Percentiles rank a stretch among this genome's conserved stretches.
phyloP scores from a whole-genome alignment of 2,888 invertebrate species.

The Erannis defoliaria region DNA sequence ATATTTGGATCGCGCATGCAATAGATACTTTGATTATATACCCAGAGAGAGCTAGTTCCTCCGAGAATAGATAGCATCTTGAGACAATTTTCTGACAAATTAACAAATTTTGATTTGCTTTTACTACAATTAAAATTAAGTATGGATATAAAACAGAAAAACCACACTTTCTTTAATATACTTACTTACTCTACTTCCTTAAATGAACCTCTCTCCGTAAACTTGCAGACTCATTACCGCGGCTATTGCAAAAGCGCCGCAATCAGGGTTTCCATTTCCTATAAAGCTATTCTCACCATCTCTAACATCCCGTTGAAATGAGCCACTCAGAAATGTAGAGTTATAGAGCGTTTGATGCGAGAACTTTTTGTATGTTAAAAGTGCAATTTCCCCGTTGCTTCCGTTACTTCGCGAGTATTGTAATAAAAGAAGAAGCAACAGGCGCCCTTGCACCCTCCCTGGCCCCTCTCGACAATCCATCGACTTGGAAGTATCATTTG shows the following conservation, averaged over 20 bases:
- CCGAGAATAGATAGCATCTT: no score
- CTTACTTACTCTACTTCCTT: no score
- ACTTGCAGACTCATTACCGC: not conserved
- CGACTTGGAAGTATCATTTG: conserved; percentile 27
- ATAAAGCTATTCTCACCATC: conserved; percentile 7
- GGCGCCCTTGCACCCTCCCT: conserved; percentile 5
- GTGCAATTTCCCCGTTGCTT: conserved; percentile 52
- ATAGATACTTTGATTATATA: no score
- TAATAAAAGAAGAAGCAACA: conserved; percentile 51
- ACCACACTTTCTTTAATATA: no score
- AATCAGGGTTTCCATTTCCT: conserved; percentile 5
- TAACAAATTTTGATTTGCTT: no score
- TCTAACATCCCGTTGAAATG: conserved; percentile 25
- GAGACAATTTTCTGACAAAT: no score
- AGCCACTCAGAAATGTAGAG: conserved; percentile 33
- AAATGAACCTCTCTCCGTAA: no score
- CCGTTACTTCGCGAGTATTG: conserved; percentile 40
- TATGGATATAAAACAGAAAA: no score
- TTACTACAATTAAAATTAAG: no score
- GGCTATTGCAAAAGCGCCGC: conserved; percentile 5
- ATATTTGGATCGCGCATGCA: no score
- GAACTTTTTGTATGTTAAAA: conserved; percentile 42
- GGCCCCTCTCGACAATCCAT: conserved; percentile 3
- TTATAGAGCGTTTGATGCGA: conserved; percentile 41
- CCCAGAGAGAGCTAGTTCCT: no score